Percentiles rank a stretch among this genome's conserved stretches.
Evolutionary conservation across 2,797 vertebrate genomes (phyloP).

Genomic region (Parambassis ranga): DNA sequence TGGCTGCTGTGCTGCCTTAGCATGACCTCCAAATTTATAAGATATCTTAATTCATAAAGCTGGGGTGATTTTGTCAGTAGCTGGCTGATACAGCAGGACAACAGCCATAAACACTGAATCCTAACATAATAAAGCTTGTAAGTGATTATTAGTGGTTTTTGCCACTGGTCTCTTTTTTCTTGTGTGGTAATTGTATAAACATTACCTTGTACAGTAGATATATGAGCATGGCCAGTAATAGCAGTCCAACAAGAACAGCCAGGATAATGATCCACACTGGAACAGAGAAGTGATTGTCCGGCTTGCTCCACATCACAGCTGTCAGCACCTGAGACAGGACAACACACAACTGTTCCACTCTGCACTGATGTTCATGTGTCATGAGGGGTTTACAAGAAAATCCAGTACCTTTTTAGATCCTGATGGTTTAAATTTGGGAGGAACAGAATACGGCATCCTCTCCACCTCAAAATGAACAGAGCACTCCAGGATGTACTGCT

Average conservation of each 20-base stretch:
- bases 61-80: background rate
- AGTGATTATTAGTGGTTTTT: too few relatives aligned
- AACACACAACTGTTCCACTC: background rate
- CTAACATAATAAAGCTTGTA: too few relatives aligned
- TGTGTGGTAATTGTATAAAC: background rate
- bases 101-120: too few relatives aligned
- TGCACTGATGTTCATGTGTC: background rate
- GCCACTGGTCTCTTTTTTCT: too few relatives aligned
- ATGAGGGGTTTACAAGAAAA: background rate
- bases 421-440: conserved; percentile 75
- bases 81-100: too few relatives aligned
- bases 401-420: conserved; percentile 80
- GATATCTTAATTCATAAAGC: too few relatives aligned
- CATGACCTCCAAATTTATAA: too few relatives aligned
- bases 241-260: conserved; percentile 86
- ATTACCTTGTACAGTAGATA: conserved; percentile 91
- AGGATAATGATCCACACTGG: conserved; percentile 93
- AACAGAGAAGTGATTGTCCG: conserved; percentile 80
- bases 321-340: conserved; percentile 78
- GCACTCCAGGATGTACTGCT: conserved; percentile 83
- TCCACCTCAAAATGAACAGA: conserved; percentile 82
- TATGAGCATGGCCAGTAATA: conserved; percentile 89
- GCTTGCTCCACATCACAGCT: conserved; percentile 84
- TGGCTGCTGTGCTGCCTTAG: too few relatives aligned
- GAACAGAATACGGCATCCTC: conserved; percentile 87